These are phyloP conservation scores for Limnephilus lunatus DNA, from an alignment of 2,888 invertebrate genomes.

Conservation along the genomic window DNA sequence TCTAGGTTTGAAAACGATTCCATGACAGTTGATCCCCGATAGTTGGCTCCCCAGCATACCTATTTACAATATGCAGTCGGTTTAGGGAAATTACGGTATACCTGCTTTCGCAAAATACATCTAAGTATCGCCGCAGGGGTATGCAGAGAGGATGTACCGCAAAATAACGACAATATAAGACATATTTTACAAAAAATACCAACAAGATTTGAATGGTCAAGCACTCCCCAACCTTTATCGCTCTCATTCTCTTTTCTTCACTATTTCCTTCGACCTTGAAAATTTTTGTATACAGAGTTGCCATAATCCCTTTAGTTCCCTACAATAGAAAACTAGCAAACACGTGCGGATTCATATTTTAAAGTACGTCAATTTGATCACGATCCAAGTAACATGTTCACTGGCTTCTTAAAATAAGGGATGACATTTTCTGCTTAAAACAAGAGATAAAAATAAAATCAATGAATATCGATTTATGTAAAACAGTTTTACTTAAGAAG, in stretches of 20 bases:
- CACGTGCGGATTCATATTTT: background rate
- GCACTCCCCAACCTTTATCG: background rate
- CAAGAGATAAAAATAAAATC: background rate
- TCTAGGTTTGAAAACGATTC: too few species aligned
- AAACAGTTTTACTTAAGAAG: background rate
- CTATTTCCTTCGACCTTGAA: background rate
- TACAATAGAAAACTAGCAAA: background rate
- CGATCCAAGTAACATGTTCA: background rate
- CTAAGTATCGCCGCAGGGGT: too few species aligned
- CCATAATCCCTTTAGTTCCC: background rate
- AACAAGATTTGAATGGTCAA: background rate
- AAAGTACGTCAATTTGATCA: background rate
- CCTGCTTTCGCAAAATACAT: too few species aligned
- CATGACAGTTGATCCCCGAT: too few species aligned
- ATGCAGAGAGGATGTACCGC: too few species aligned
- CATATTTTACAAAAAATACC: too few species aligned
- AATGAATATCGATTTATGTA: background rate
- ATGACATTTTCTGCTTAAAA: conserved; percentile 32
- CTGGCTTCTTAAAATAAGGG: background rate
- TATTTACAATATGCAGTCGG: too few species aligned
- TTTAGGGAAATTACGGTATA: too few species aligned
- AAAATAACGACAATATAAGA: too few species aligned
- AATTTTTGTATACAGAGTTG: background rate
- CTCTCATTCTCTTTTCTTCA: background rate
- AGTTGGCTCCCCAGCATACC: too few species aligned